Conservation (phyloP, 1,140 invertebrate genomes). For the Physella acuta region DNA sequence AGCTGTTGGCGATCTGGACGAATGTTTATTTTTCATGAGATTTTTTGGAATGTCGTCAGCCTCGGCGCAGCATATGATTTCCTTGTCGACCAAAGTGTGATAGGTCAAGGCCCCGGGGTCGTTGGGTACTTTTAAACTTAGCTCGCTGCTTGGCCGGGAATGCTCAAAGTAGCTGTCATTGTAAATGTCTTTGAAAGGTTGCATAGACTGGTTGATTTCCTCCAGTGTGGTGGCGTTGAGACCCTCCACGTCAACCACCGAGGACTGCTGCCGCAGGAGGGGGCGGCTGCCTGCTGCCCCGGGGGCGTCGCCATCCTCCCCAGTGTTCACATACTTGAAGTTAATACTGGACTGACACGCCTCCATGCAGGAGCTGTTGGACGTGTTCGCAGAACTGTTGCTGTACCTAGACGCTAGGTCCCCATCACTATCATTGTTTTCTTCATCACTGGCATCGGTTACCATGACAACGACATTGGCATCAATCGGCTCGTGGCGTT, state of each 20-base stretch:
- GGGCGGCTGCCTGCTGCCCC: too few species aligned
- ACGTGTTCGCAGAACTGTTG: too few species aligned
- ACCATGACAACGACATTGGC: slow-evolving; percentile 17
- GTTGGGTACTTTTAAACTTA: neutral
- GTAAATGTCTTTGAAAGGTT: slow-evolving; percentile 21
- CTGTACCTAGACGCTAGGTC: too few species aligned
- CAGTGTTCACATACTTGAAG: too few species aligned
- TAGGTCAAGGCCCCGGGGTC: too few species aligned
- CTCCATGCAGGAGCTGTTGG: too few species aligned
- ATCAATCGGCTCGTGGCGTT: slow-evolving; percentile 13
- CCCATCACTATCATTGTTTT: neutral
- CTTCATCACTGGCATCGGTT: slow-evolving; percentile 6
- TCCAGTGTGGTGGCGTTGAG: slow-evolving; percentile 5
- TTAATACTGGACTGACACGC: too few species aligned
- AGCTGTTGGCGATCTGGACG: neutral
- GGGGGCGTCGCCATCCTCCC: too few species aligned
- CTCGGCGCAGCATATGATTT: neutral
- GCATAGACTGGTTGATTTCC: slow-evolving; percentile 23
- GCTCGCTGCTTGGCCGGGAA: neutral
- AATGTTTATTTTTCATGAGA: too few species aligned
- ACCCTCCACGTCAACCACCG: slow-evolving; percentile 14
- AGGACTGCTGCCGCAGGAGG: too few species aligned
- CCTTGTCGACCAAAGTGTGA: neutral
- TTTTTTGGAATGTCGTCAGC: neutral
- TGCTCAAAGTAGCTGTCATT: slow-evolving; percentile 3